Evolutionary conservation across 2,888 invertebrate species (phyloP), one percentile per base, ranked within the genome.

Genomic region (Hemistola chrysoprasaria): DNA sequence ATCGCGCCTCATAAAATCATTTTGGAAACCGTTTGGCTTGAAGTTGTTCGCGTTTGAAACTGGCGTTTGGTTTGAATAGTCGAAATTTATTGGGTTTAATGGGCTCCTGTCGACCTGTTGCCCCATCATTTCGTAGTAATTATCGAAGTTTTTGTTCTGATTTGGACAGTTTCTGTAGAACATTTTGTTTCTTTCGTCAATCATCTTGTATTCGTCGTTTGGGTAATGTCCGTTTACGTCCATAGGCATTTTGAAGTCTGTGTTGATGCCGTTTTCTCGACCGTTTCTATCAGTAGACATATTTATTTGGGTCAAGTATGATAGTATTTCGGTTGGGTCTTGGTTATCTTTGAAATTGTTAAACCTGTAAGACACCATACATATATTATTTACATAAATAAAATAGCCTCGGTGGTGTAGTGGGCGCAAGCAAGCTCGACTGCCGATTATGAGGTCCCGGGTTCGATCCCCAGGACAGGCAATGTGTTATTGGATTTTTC

Each of bases 1-100:
- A 35, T 83, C 79, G 11, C 82, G 76, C 38, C 82, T 58, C 64
- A 78, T 65, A 47, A 72, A 79, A 20, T 85, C 84, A 38, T 80
- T 83, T 53, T 78, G 83, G 26, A 67, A 87, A 0, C 85, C 86
- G 29, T 88, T 87, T 6, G 78, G 78, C 38, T 82, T 86, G 38
- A 59, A 86, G 43, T 73, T 77, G 45, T 69, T 76, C 0, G 61
- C 62, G 1, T 53, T 62, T 24, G 77, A 70, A 11, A 63, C 69
- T 0, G 72, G 69, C 3, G 74, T 62, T 42, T 78, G 80, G 29
- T 78, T 80, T 2, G 76, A 40, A 33, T 65, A 86, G 38, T 85
- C 84, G 39, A 64, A 87, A 33, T 76, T 84, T 10, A 47, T 45
- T 38, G 77, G 83, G n/a, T 53, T 62, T 50, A 77, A 58, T 0